Base-by-base conservation (phyloP, 2,797 vertebrate species). In the Anisognathus igniventris region DNA sequence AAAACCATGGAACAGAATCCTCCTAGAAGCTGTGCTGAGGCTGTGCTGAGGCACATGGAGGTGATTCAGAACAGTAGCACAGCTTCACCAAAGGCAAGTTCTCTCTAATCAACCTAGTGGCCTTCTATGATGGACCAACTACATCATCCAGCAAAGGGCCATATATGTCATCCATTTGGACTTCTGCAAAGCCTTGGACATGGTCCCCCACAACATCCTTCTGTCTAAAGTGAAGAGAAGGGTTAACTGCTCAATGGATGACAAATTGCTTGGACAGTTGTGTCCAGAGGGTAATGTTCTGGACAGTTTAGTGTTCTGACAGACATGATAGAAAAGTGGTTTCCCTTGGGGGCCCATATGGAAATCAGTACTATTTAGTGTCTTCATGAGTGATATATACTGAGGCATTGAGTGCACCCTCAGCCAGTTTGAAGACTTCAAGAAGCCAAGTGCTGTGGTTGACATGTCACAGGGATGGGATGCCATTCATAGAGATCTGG, bases 271-370 rank as follows among this genome's bases (percentile, higher is more conserved):
- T 47, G 20, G 27, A 53, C 28, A 48, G 10, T 10, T 31, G 2
- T 25, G 35, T 39, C 30, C 68, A 53, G 39, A 81, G 8, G 9
- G 44, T 28, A 75, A 23, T 22, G 14, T 16, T 70, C 57, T 78
- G n/a, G 17, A 58, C 0, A 14, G 9, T 44, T 64, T 31, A 58
- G 40, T 16, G 45, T 47, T 56, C 33, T 67, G 31, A n/a, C 6
- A 21, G 54, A 58, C 12, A 47, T 7, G 2, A 3, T 7, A 19
- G 40, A 60, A 30, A 51, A 70, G 27, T 42, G 33, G 14, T 22
- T 37, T 60, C 31, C 39, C 23, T 42, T 7, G 0, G 23, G 16
- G 17, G 6, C 47, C 40, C 3, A 3, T 12, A 5, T 0, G 47
- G 7, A 27, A 7, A 71, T 35, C 83, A 37, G 20, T 33, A 31